Evolutionary conservation across 1,140 invertebrate species (phyloP).

Genomic region (Drosophila pachea): DNA sequence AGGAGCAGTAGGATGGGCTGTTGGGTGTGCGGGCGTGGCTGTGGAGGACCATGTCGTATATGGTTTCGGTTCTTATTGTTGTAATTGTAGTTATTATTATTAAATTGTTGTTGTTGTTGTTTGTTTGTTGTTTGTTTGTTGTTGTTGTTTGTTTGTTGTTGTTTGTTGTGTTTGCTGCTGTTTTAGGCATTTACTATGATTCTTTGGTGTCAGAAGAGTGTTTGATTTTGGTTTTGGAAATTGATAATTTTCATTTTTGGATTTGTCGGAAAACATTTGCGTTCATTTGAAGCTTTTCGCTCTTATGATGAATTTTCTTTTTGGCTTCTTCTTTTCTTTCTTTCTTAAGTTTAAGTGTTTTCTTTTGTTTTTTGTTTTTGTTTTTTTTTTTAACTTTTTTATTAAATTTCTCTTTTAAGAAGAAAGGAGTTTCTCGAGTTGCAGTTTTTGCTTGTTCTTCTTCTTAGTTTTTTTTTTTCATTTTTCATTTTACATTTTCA

Average conservation of each 20-base stretch:
- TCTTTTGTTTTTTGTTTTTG: constrained; percentile 16
- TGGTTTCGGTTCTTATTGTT: no score
- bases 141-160: constrained; percentile 51
- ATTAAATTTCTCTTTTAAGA: constrained; percentile 58
- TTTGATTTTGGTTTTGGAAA: constrained; percentile 14
- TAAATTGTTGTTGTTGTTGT: constrained; percentile 43
- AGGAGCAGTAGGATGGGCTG: no score
- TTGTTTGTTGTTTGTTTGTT: constrained; percentile 49
- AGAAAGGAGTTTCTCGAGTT: constrained; percentile 70
- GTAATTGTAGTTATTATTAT: no score
- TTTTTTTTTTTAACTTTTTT: constrained; percentile 14
- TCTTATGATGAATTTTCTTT: constrained; percentile 23
- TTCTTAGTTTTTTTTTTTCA: no score
- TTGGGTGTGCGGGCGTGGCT: no score
- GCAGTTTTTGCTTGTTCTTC: background rate
- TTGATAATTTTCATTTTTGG: constrained; percentile 29
- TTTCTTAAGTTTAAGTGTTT: constrained; percentile 35
- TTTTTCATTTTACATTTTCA: background rate
- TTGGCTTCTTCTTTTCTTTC: constrained; percentile 20
- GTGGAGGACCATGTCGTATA: no score
- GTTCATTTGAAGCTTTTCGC: background rate
- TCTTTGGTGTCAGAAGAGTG: constrained; percentile 23
- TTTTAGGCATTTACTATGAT: constrained; percentile 63
- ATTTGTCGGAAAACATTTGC: constrained; percentile 31
- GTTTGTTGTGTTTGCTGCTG: constrained; percentile 50